Evolutionary conservation across 2,888 invertebrate species (phyloP), one percentile per base, ranked within the genome.

Genomic region (Phasia obesa): DNA sequence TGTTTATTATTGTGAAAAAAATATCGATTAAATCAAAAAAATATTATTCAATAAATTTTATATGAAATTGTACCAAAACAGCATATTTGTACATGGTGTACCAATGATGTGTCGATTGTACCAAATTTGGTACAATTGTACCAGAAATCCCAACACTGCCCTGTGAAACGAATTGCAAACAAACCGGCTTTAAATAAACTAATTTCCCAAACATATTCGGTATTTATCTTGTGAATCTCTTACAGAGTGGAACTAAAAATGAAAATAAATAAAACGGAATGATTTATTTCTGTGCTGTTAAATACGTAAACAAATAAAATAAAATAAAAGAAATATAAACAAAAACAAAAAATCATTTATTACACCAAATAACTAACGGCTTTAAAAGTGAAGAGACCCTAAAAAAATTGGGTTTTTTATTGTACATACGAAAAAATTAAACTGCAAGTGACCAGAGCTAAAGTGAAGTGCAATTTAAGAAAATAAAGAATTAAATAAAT

Each of bases 171-270:
- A 74, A 65, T 27, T 23, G 77, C 62, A 81, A 53, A 67, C 84
- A 88, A 89, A 89, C 89, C 89, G 89, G 90, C 89, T 89, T 89
- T 88, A 89, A 89, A 89, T 89, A 89, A 89, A 88, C 87, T 84
- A 53, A 87, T 87, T 86, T 86, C 84, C 81, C 85, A 74, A 76
- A 74, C 75, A 84, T 65, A 77, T 65, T 81, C 88, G 87, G 88
- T 89, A 89, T 89, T 89, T 88, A 88, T 87, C 88, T 88, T 87
- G 88, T 85, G 87, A 86, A 86, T 87, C 87, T 88, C 89, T 86
- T 87, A 85, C 86, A 86, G 88, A 85, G 87, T 81, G 84, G 85
- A 86, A 84, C 84, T 85, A 70, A 79, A 78, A 84, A 35, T 60
- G 25, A 17, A 57, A 53, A 57, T 5, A 42, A 77, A 62, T 27